Conservation (phyloP, 2,113 vertebrate genomes). For the Corapipo altera region DNA sequence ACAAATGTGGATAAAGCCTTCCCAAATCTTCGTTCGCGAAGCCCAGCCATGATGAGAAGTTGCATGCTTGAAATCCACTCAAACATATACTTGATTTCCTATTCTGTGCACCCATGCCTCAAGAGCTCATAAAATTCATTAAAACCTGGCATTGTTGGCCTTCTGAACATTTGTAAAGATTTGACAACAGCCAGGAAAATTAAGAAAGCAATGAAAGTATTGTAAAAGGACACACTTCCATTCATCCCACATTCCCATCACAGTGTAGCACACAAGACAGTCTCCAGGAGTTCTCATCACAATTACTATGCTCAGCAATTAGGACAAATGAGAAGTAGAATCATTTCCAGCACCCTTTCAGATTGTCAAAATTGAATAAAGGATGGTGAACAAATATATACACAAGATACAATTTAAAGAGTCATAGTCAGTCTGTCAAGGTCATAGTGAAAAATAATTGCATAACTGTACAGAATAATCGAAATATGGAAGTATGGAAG, state of each 20-base stretch:
- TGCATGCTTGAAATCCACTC: neutral
- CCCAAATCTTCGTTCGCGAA: too few relatives aligned
- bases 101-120: neutral
- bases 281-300: neutral
- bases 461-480: neutral
- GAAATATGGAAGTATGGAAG: neutral
- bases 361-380: neutral
- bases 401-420: neutral
- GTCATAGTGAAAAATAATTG: neutral
- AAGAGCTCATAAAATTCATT: neutral
- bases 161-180: neutral
- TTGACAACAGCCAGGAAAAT: neutral
- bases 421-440: neutral
- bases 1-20: too few relatives aligned
- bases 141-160: neutral
- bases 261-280: neutral
- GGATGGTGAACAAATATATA: neutral
- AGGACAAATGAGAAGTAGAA: neutral
- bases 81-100: neutral
- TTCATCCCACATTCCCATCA: neutral
- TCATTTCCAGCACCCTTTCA: neutral
- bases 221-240: neutral
- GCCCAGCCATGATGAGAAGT: too few relatives aligned
- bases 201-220: neutral
- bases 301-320: neutral